Base-by-base conservation (phyloP, 2,113 vertebrate genomes). In the Notiomystis cincta region DNA sequence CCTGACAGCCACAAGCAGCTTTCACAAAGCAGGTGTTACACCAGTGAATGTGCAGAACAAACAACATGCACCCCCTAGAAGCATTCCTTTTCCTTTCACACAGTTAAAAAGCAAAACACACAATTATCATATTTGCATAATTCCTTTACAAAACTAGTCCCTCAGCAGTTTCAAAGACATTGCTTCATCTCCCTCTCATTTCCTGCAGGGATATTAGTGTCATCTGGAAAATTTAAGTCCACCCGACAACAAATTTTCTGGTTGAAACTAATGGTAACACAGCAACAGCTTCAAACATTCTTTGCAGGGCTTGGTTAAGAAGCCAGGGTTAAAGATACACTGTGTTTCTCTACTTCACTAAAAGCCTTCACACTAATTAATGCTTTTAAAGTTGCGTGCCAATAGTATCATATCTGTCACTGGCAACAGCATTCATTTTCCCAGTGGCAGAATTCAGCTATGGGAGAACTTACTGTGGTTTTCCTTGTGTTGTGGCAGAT, bases 151-250 rank as follows among this genome's bases (percentile, higher is more conserved):
- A 82, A 83, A n/a, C n/a, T 27, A 11, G n/a, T 40, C 56, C 53
- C 50, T 88, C 79, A 47, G 79, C 27, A 67, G 35, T 58, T 91
- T 82, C 69, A 76, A 61, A 91, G 53, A 62, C 53, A 12, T 72
- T 75, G 51, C 56, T 90, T 89, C 70, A 56, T 60, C 57, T 79
- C 65, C 17, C 44, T 42, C 62, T 37, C 47, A 35, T 82, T 93
- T 89, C 67, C 82, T 86, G 48, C 69, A 83, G 37, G 69, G 47
- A 69, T 81, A 58, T 83, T 50, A 53, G 4, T 31, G 35, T 90
- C 78, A 86, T 67, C 79, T 86, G 95, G 89, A 89, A 97, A 93
- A 81, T 72, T 65, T 20, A 67, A 78, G 40, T 89, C 73, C 77
- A 84, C 78, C 56, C 87, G 66, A 96, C 51, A 87, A 67, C 25